Evolutionary conservation across 2,113 vertebrate genomes (phyloP).

Genomic region (Urocynchramus pylzowi): DNA sequence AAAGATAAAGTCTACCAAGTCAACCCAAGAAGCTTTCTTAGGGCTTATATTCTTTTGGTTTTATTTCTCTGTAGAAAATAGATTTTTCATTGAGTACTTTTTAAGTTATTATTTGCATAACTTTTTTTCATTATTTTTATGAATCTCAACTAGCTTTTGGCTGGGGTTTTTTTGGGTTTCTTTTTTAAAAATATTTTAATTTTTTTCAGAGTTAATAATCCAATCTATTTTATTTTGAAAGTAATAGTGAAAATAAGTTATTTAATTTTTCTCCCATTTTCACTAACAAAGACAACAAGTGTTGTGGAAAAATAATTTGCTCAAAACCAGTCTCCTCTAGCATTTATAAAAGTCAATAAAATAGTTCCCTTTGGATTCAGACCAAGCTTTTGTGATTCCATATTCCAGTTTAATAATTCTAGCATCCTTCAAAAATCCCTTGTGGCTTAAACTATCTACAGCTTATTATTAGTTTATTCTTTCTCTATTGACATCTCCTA

Average conservation of each 20-base stretch:
- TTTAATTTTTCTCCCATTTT: neutral
- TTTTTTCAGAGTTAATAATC: neutral
- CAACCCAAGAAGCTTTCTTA: neutral
- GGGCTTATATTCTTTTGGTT: neutral
- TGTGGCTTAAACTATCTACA: neutral
- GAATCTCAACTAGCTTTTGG: neutral
- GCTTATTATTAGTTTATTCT: neutral
- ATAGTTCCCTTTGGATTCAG: neutral
- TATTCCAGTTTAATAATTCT: neutral
- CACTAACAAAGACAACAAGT: neutral
- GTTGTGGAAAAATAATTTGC: neutral
- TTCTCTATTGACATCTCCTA: neutral
- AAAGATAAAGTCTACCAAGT: neutral
- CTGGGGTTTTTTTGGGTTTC: rapidly evolving
- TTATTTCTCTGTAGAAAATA: neutral
- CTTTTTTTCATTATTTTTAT: neutral
- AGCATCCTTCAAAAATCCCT: neutral
- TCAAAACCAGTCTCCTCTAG: neutral
- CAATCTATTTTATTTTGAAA: neutral
- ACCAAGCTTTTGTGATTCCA: neutral
- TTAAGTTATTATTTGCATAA: neutral
- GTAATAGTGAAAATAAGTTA: neutral
- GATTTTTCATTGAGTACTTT: rapidly evolving
- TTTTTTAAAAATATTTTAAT: too few relatives aligned
- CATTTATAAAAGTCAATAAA: neutral